Base-by-base conservation (phyloP, 2,797 vertebrate genomes). In the Pelodytes ibericus region DNA sequence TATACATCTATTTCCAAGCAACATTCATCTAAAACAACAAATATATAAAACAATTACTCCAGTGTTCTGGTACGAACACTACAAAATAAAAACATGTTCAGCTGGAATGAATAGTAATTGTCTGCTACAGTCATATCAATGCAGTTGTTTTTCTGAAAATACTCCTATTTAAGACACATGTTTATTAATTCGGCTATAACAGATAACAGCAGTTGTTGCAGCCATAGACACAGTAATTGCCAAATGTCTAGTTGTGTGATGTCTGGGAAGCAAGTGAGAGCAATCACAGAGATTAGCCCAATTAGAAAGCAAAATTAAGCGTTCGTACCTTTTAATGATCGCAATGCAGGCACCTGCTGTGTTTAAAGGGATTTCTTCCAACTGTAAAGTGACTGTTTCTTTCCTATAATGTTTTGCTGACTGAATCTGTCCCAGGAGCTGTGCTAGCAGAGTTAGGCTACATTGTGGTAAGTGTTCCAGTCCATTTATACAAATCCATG, bases 81-180 rank as follows among this genome's bases (percentile, higher is more conserved):
- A 9, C 9, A 53, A 16, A 53, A 53, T 53, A 53, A 11, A 53
- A 53, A 44, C 16, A 20, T 24, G 20, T 53, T 0, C n/a, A 22
- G n/a, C 49, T 53, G 20, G 18, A 24, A 24, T 24, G 49, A 53
- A 53, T 22, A 20, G n/a, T 53, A 53, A 53, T 53, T 53, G 44
- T n/a, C 44, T n/a, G 44, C 11, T 49, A 24, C 20, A 53, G 18
- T 53, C 49, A 53, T 41, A 49, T 71, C 47, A 25, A 53, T 16
- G 13, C 13, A 53, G 49, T 24, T 24, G 22, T 53, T 24, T 53
- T 53, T 53, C 1, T 15, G 16, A 62, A 18, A 70, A 72, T 3
- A 0, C 2, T 78, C 77, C 81, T 44, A 76, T 51, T 64, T 68
- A 84, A 71, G 53, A 65, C 60, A 81, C 80, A 80, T 20, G 33